Percentiles rank a stretch among this genome's conserved stretches.
Conservation (phyloP, 1,140 invertebrate genomes). For the Polypedilum pembai region DNA sequence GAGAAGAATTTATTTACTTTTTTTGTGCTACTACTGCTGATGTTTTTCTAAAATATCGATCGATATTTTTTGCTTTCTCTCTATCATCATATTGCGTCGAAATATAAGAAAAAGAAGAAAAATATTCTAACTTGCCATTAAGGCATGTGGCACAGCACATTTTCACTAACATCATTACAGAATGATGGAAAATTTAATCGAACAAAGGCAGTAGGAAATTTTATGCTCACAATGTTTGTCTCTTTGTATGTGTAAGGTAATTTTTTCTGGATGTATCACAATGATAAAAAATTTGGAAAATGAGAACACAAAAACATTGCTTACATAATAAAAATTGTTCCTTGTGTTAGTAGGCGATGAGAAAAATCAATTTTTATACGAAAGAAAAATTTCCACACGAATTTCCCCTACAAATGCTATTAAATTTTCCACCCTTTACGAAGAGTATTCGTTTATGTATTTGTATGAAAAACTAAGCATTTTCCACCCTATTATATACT, state of each 20-base stretch:
- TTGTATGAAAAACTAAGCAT: not conserved
- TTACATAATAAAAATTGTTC: not conserved
- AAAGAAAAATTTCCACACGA: slow-evolving; percentile 3
- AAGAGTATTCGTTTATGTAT: too few species aligned
- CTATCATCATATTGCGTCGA: not conserved
- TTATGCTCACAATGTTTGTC: not conserved
- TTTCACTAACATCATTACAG: not conserved
- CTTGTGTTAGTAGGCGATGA: not conserved
- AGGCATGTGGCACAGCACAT: not conserved
- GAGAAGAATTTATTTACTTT: not conserved
- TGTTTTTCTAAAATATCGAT: not conserved
- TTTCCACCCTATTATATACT: slow-evolving; percentile 7
- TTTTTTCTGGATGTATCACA: not conserved
- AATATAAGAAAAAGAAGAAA: slow-evolving; percentile 9
- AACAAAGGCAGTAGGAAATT: not conserved
- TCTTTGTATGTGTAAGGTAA: not conserved
- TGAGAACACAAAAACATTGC: not conserved
- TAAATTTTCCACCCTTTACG: not conserved
- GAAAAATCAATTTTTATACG: not conserved
- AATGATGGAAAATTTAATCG: not conserved
- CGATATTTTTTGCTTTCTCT: not conserved
- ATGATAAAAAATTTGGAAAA: not conserved
- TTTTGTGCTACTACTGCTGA: not conserved
- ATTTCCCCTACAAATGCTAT: not conserved
- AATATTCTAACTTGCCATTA: slow-evolving; percentile 7